Conservation (phyloP, 2,113 vertebrate species). For the Coryphaenoides rupestris region DNA sequence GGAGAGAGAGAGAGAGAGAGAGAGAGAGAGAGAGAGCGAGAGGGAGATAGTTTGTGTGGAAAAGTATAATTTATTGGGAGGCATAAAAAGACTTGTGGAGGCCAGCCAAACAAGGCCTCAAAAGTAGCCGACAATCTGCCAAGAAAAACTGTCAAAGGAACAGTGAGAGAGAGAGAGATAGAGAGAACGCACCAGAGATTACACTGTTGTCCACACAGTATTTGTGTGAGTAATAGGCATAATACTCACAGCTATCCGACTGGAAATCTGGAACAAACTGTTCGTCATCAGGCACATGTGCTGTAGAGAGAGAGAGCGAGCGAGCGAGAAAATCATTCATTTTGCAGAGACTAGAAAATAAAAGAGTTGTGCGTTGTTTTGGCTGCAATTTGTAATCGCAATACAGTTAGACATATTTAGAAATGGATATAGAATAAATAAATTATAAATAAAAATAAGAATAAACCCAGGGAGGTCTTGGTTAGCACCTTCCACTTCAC, state of each 20-base stretch:
- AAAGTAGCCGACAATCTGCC: slow-evolving; percentile 4
- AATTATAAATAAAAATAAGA: not conserved
- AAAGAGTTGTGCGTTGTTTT: not conserved
- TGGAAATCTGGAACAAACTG: slow-evolving; percentile 98
- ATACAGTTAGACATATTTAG: no score
- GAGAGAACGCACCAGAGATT: not conserved
- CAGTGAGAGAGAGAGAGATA: no score
- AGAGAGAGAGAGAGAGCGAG: no score
- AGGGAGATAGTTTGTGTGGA: no score
- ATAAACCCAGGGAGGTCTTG: not conserved
- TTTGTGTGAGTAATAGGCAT: slow-evolving; percentile 33
- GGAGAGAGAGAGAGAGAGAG: not conserved
- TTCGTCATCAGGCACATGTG: slow-evolving; percentile 96
- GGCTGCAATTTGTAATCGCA: no score
- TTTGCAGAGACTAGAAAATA: not conserved
- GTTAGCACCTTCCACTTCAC: slow-evolving; percentile 26
- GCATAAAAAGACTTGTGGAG: not conserved
- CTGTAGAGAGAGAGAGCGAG: slow-evolving; percentile 46
- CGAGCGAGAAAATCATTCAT: not conserved
- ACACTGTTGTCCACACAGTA: not conserved
- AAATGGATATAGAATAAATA: not conserved
- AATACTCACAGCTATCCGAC: slow-evolving; percentile 93
- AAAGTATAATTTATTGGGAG: no score
- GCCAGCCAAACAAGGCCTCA: not conserved
- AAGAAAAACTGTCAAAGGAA: not conserved